A percentile compares a stretch with the other conserved stretches of the same genome.
Conservation (phyloP, 2,888 invertebrate species). For the Papilio protenor region DNA sequence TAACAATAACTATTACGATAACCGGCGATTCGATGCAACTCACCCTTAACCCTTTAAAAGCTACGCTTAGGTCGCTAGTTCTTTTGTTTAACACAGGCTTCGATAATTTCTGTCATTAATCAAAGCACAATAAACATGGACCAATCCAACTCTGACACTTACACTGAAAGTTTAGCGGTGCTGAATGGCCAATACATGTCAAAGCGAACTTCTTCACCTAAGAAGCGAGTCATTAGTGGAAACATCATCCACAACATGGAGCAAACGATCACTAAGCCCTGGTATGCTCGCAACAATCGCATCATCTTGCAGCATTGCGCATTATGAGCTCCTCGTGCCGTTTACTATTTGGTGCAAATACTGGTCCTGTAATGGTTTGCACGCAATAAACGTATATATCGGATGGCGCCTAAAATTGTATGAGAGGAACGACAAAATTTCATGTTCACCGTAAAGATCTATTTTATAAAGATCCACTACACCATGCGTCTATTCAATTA, state of each 20-base stretch:
- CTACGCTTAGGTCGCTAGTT: too few relatives aligned
- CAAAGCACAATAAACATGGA: not conserved
- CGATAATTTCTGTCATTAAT: not conserved
- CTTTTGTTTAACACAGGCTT: not conserved
- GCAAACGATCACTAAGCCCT: not conserved
- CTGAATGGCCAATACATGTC: slow-evolving; percentile 6
- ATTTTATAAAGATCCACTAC: too few relatives aligned
- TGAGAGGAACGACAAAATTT: too few relatives aligned
- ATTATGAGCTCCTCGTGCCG: not conserved
- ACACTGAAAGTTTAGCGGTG: not conserved
- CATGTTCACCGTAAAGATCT: too few relatives aligned
- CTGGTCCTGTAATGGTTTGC: not conserved
- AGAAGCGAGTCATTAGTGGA: not conserved
- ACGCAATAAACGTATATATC: not conserved
- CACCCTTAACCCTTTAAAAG: too few relatives aligned
- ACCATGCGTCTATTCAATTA: too few relatives aligned
- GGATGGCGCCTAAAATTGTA: not conserved
- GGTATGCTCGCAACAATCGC: not conserved
- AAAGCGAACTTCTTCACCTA: not conserved
- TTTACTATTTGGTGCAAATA: not conserved
- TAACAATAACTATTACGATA: too few relatives aligned
- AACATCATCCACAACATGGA: not conserved
- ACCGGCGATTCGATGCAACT: too few relatives aligned
- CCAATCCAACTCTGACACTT: not conserved
- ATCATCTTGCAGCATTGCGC: slow-evolving; percentile 10